Conservation (phyloP, 30 jellyfish, hydroid and myxozoan genomes). For the Haliclystus octoradiatus region DNA sequence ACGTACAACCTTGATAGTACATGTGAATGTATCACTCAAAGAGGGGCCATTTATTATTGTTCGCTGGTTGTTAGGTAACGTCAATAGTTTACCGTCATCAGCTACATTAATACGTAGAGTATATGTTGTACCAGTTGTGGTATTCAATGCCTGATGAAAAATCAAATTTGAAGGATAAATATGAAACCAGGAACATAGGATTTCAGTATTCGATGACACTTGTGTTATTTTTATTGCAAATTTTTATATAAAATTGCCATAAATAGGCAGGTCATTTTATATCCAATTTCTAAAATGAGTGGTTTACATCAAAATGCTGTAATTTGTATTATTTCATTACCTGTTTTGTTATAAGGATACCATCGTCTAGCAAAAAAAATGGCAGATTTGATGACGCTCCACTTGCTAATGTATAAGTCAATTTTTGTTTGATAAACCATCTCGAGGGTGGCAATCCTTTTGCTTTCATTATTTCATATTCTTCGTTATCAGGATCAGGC, state of each 20-base stretch:
- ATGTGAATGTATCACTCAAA: conserved; percentile 16
- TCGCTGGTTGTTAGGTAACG: conserved; percentile 5
- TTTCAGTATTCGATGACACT: too few relatives aligned
- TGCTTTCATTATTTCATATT: conserved; percentile 12
- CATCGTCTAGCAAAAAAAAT: conserved; percentile 18
- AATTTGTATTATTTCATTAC: too few relatives aligned
- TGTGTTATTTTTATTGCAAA: too few relatives aligned
- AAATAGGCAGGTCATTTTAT: too few relatives aligned
- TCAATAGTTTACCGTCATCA: conserved; percentile 45
- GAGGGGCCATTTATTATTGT: conserved; percentile 8
- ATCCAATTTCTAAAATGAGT: too few relatives aligned
- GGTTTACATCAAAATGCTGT: too few relatives aligned
- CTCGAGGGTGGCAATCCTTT: conserved; percentile 7
- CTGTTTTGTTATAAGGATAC: conserved; percentile 19
- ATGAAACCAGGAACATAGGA: not conserved
- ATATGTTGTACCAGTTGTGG: conserved; percentile 9
- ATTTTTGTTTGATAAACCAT: conserved; percentile 12
- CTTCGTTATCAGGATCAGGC: conserved; percentile 56
- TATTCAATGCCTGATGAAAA: conserved; percentile 11
- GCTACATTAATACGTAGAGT: conserved; percentile 14
- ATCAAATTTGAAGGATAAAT: not conserved
- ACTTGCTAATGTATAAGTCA: conserved; percentile 4
- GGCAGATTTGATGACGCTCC: conserved; percentile 15
- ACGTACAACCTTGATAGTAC: conserved; percentile 36
- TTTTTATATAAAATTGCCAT: too few relatives aligned